A percentile compares a stretch with the other conserved stretches of the same genome.
Conservation (phyloP, 2,113 vertebrate species). For the Jacana jacana region DNA sequence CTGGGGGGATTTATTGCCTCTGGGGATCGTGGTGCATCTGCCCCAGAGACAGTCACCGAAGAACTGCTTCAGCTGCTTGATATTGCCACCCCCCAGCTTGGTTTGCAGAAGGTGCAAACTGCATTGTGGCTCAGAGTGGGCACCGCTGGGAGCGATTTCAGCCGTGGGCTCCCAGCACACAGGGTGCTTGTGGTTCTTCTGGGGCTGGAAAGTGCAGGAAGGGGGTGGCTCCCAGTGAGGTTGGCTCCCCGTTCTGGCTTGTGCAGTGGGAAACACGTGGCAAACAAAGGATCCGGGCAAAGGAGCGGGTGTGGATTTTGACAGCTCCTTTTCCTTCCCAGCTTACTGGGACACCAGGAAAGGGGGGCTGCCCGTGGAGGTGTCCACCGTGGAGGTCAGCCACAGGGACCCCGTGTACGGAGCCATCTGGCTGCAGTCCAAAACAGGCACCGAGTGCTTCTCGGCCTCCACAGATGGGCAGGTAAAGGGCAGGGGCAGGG, state of each 20-base stretch:
- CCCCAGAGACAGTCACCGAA: neutral
- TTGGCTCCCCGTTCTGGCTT: neutral
- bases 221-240: neutral
- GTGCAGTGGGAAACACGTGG: fast-evolving
- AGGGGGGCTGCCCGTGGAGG: constrained; percentile 84
- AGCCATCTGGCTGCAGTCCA: constrained; percentile 90
- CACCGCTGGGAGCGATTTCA: neutral
- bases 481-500: constrained; percentile 38
- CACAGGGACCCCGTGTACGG: constrained; percentile 93
- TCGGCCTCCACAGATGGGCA: constrained; percentile 78
- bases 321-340: constrained; percentile 32
- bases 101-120: neutral
- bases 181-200: too few species aligned
- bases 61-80: neutral
- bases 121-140: fast-evolving
- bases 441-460: constrained; percentile 90
- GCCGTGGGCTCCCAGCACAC: neutral
- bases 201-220: neutral
- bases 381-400: constrained; percentile 85
- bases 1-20: neutral
- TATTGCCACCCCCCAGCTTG: neutral
- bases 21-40: neutral
- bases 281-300: neutral
- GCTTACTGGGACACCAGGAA: constrained; percentile 94
- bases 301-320: neutral